Conservation (phyloP, 2,888 invertebrate genomes). For the Microctonus brassicae region DNA sequence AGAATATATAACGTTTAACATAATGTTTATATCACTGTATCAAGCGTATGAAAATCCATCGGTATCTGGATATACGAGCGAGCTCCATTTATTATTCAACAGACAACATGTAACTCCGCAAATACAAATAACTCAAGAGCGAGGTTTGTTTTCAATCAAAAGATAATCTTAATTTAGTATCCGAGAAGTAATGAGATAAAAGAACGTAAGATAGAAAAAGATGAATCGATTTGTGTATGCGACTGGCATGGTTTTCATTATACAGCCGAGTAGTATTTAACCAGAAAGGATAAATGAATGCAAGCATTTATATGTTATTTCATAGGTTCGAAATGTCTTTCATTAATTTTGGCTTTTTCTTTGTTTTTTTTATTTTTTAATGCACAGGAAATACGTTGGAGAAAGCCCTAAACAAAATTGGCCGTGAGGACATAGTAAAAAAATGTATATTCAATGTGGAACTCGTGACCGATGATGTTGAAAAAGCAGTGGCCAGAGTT, state of each 20-base stretch:
- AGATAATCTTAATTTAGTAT: slow-evolving; percentile 12
- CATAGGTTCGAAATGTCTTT: neutral
- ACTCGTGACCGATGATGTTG: slow-evolving; percentile 81
- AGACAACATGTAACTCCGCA: slow-evolving; percentile 48
- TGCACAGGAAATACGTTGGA: slow-evolving; percentile 82
- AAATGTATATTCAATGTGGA: slow-evolving; percentile 82
- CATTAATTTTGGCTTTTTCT: neutral
- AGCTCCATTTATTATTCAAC: slow-evolving; percentile 59
- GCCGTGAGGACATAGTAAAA: slow-evolving; percentile 85
- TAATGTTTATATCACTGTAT: slow-evolving; percentile 63
- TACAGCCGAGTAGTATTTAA: slow-evolving; percentile 21
- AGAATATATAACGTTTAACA: neutral
- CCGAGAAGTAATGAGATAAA: neutral
- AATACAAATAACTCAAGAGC: slow-evolving; percentile 44
- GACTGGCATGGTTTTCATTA: slow-evolving; percentile 22
- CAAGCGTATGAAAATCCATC: slow-evolving; percentile 60
- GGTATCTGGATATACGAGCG: slow-evolving; percentile 57
- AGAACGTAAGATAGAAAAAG: neutral
- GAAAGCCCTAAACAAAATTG: slow-evolving; percentile 82
- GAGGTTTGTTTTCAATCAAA: slow-evolving; percentile 54
- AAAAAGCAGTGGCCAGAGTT: slow-evolving; percentile 73
- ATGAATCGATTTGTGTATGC: slow-evolving; percentile 8
- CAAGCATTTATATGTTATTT: slow-evolving; percentile 1
- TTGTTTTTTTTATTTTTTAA: slow-evolving; percentile 32
- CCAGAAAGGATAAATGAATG: slow-evolving; percentile 20